Percentiles rank a stretch among this genome's conserved stretches.
Evolutionary conservation across 2,797 vertebrate genomes (phyloP).

Genomic region (Artibeus lituratus): DNA sequence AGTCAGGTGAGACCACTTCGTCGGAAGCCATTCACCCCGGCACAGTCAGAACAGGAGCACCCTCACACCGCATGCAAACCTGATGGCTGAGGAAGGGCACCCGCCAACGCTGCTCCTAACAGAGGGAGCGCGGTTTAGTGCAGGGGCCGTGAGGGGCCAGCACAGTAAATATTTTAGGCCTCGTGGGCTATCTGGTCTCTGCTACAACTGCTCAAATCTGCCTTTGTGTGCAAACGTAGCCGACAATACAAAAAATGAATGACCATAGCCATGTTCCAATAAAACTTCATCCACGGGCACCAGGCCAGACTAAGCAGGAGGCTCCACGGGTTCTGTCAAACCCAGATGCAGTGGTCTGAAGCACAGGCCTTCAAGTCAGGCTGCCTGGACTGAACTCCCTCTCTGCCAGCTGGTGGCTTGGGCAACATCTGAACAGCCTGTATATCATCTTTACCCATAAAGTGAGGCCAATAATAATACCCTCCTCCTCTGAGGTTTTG

Average conservation of each 20-base stretch:
- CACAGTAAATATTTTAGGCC: not conserved
- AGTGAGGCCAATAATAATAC: not conserved
- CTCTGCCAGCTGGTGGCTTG: not conserved
- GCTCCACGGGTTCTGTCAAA: no score
- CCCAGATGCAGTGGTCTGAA: not conserved
- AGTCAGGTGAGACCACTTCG: not conserved
- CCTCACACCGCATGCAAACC: accelerated
- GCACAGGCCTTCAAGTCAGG: not conserved
- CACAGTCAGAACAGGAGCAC: not conserved
- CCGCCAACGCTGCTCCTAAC: not conserved
- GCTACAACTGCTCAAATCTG: not conserved
- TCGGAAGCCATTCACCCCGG: not conserved
- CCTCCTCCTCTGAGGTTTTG: not conserved
- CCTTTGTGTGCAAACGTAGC: not conserved
- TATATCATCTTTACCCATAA: not conserved
- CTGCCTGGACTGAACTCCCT: not conserved
- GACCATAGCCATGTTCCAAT: not conserved
- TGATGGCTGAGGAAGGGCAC: not conserved
- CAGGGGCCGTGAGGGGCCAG: not conserved
- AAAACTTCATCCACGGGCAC: not conserved
- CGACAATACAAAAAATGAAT: not conserved
- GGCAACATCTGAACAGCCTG: not conserved
- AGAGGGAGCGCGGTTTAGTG: not conserved
- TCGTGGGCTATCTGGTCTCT: not conserved
- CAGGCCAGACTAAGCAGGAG: not conserved